A percentile compares a stretch with the other conserved stretches of the same genome.
These are phyloP conservation scores for Dipodomys merriami DNA, from an alignment of 2,113 vertebrate genomes.

Conservation along the genomic window DNA sequence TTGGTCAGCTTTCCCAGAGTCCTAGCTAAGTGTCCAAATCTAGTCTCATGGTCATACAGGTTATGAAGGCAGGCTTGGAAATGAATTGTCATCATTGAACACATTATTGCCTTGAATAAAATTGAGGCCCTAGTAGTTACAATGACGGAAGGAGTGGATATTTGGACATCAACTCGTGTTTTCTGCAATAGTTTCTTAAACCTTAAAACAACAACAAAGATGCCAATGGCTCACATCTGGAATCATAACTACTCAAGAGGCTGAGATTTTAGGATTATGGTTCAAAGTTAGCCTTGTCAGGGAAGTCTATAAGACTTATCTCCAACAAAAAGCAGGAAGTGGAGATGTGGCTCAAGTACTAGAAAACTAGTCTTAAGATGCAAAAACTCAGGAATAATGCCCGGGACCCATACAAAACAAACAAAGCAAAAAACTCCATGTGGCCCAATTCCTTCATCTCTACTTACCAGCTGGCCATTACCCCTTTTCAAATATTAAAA, in stretches of 20 bases:
- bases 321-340: too few species aligned
- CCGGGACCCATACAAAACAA: too few species aligned
- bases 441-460: neutral
- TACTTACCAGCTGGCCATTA: neutral
- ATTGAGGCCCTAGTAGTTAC: neutral
- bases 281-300: too few species aligned
- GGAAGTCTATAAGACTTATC: too few species aligned
- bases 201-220: too few species aligned
- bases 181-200: slow-evolving; percentile 8
- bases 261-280: too few species aligned
- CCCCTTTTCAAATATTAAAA: neutral
- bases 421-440: neutral
- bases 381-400: too few species aligned
- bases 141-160: neutral
- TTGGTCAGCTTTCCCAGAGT: neutral
- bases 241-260: too few species aligned
- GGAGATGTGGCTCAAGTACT: too few species aligned
- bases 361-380: too few species aligned
- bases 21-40: neutral
- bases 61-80: neutral
- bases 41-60: neutral
- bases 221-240: too few species aligned
- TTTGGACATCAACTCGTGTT: neutral
- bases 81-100: neutral
- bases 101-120: neutral